phyloP scores from a whole-genome alignment of 2,888 invertebrate genomes.

The Chloroclysta siterata region DNA sequence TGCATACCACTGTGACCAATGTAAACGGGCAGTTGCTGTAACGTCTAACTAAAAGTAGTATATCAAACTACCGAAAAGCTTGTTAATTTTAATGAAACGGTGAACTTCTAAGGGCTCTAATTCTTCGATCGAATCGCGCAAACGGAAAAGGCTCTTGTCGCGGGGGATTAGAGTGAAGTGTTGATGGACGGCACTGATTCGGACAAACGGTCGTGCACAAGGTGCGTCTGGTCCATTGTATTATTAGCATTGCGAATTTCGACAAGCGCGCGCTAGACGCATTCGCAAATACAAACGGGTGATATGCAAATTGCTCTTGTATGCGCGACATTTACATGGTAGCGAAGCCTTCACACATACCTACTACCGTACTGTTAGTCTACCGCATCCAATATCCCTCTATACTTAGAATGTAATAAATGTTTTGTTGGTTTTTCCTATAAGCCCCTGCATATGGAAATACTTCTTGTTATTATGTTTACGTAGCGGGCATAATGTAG shows the following conservation, averaged over 20 bases:
- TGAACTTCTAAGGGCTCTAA: constrained; percentile 19
- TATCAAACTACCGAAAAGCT: background rate
- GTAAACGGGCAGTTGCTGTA: background rate
- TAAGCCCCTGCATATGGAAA: constrained; percentile 41
- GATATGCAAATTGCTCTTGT: constrained; percentile 71
- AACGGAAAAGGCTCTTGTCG: constrained; percentile 52
- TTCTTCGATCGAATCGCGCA: constrained; percentile 56
- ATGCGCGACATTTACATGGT: constrained; percentile 61
- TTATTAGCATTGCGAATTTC: constrained; percentile 80
- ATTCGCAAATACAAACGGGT: constrained; percentile 72
- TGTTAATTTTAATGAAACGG: background rate
- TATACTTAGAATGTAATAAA: constrained; percentile 38
- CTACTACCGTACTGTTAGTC: constrained; percentile 29
- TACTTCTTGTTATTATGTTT: constrained; percentile 57
- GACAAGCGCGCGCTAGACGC: constrained; percentile 71
- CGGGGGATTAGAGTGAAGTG: constrained; percentile 55
- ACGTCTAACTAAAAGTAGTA: background rate
- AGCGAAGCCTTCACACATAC: constrained; percentile 43
- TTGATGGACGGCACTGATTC: constrained; percentile 51
- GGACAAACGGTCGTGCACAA: constrained; percentile 64
- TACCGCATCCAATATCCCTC: constrained; percentile 33
- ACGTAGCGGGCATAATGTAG: constrained; percentile 59
- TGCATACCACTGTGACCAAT: constrained; percentile 46
- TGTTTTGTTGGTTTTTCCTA: constrained; percentile 35
- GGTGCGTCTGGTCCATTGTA: constrained; percentile 78